These are phyloP conservation scores for Miltochrista miniata DNA, from an alignment of 2,888 invertebrate species.

Conservation along the genomic window DNA sequence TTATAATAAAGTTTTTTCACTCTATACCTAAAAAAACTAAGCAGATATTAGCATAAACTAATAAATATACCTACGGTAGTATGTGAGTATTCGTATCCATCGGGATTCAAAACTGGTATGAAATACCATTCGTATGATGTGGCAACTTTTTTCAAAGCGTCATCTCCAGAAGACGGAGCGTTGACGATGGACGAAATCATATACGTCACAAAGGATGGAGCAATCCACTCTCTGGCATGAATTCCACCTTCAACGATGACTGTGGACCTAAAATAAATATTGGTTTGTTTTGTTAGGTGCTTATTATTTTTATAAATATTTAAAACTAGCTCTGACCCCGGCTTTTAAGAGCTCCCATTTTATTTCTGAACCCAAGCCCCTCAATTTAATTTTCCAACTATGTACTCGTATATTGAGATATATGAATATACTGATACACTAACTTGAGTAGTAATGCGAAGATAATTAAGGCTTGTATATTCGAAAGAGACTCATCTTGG, in stretches of 20 bases:
- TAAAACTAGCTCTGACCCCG: no score
- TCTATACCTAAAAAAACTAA: no score
- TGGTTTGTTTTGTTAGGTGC: no score
- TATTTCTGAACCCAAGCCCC: no score
- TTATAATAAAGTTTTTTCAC: background rate
- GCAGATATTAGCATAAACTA: background rate
- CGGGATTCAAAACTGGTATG: constrained; percentile 42
- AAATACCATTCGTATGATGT: constrained; percentile 29
- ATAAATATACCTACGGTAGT: constrained; percentile 6
- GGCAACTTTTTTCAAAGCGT: constrained; percentile 11
- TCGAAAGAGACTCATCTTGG: no score
- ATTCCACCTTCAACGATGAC: constrained; percentile 85
- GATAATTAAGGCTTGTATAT: no score
- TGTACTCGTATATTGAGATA: no score
- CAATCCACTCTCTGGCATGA: constrained; percentile 90
- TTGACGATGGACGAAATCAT: constrained; percentile 80
- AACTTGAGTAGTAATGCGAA: no score
- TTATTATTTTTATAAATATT: no score
- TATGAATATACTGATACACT: no score
- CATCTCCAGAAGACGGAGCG: constrained; percentile 8
- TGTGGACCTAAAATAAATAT: constrained; percentile 24
- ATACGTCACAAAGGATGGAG: constrained; percentile 83
- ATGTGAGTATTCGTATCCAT: constrained; percentile 36
- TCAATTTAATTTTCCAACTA: no score
- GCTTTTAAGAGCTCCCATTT: no score